phyloP scores from a whole-genome alignment of 2,888 invertebrate genomes.

The Tridacna crocea region DNA sequence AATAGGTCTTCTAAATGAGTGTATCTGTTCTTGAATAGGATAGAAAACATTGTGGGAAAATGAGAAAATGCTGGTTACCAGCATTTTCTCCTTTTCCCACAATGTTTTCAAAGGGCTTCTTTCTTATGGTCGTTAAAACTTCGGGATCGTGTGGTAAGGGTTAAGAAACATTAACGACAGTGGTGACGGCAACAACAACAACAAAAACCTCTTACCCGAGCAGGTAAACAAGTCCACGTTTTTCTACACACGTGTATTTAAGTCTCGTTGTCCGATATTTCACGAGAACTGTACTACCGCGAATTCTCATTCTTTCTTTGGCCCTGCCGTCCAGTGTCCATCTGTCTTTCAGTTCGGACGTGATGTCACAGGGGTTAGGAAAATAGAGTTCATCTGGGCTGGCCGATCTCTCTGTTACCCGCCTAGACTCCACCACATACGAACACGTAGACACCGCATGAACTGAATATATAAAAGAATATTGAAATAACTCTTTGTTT shows the following conservation, averaged over 20 bases:
- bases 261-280: conserved; percentile 50
- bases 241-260: conserved; percentile 52
- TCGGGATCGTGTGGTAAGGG: too few species aligned
- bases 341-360: conserved; percentile 51
- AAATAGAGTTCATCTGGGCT: conserved; percentile 22
- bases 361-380: conserved; percentile 57
- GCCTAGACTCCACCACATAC: conserved; percentile 48
- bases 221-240: conserved; percentile 48
- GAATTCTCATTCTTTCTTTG: conserved; percentile 55
- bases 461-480: conserved; percentile 21
- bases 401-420: conserved; percentile 42
- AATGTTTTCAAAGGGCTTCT: too few species aligned
- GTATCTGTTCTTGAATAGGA: too few species aligned
- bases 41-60: too few species aligned
- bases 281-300: conserved; percentile 58
- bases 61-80: too few species aligned
- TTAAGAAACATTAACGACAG: too few species aligned
- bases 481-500: too few species aligned
- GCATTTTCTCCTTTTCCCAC: too few species aligned
- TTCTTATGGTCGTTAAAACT: too few species aligned
- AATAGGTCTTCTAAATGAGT: too few species aligned
- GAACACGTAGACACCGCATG: conserved; percentile 29
- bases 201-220: conserved; percentile 38
- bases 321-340: conserved; percentile 61
- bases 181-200: too few species aligned